Evolutionary conservation across 2,113 vertebrate species (phyloP).

Genomic region (Isichthys henryi): DNA sequence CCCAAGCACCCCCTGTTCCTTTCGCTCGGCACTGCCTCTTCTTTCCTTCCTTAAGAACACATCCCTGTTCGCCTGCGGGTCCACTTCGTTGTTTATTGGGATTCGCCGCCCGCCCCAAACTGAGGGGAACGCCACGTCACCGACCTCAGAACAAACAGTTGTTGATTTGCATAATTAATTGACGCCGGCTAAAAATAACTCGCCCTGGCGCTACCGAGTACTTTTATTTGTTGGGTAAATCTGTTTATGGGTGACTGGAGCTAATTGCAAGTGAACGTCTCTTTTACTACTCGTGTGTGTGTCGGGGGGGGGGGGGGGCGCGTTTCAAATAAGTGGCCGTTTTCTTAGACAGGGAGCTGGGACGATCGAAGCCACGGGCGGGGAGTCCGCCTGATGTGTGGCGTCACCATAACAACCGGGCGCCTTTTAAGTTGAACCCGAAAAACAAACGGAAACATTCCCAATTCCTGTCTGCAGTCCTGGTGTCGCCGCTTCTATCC

Average conservation of each 20-base stretch:
- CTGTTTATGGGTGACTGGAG: background rate
- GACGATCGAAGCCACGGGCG: background rate
- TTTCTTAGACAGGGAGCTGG: background rate
- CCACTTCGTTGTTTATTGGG: background rate
- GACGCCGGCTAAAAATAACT: background rate
- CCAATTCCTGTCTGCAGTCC: background rate
- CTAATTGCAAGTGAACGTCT: background rate
- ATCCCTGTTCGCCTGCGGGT: background rate
- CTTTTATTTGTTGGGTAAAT: background rate
- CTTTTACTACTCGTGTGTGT: background rate
- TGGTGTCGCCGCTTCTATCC: background rate
- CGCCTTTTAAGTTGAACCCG: background rate
- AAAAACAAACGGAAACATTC: background rate
- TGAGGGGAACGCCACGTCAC: background rate
- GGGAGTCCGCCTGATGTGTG: background rate
- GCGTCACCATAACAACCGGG: background rate
- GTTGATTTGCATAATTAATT: conserved; percentile 7
- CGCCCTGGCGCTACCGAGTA: background rate
- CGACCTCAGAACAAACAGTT: background rate
- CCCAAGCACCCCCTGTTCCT: background rate
- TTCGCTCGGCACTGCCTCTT: background rate
- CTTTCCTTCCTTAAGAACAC: background rate
- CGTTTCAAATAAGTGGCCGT: background rate
- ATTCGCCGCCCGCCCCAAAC: background rate
- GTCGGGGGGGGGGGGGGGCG: background rate